Evolutionary conservation across 2,113 vertebrate genomes (phyloP).

Genomic region (Alouatta palliata): DNA sequence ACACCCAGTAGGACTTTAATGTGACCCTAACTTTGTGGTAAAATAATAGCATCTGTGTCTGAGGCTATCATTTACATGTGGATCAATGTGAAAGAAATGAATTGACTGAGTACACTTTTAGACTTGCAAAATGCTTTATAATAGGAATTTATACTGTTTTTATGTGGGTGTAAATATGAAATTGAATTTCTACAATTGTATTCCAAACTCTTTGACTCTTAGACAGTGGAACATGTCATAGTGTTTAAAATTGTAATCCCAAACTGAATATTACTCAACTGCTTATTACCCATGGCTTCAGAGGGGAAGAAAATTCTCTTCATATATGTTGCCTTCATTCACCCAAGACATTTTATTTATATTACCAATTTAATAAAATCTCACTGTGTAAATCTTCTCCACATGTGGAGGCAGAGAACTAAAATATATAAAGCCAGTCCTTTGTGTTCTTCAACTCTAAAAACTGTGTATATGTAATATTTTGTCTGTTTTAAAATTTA

Average conservation of each 20-base stretch:
- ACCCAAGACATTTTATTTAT: constrained; percentile 46
- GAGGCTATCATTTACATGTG: background rate
- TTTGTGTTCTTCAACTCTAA: constrained; percentile 20
- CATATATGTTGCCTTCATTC: background rate
- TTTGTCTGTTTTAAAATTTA: background rate
- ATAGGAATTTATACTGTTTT: background rate
- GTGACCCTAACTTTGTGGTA: background rate
- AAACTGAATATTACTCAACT: background rate
- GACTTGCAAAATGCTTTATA: background rate
- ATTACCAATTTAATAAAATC: constrained; percentile 55
- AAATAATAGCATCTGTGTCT: background rate
- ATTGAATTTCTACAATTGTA: background rate
- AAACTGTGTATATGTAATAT: background rate
- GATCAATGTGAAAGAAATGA: background rate
- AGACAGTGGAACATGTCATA: background rate
- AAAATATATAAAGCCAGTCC: background rate
- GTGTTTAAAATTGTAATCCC: constrained; percentile 37
- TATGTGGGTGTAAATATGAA: background rate
- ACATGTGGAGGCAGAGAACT: background rate
- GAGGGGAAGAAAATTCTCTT: background rate
- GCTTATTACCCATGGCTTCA: background rate
- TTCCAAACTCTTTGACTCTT: background rate
- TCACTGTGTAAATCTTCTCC: constrained; percentile 55
- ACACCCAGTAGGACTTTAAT: background rate
- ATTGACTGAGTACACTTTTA: background rate